Percentiles rank a stretch among this genome's conserved stretches.
These are phyloP conservation scores for Rachycentron canadum DNA, from an alignment of 2,797 vertebrate genomes.

Conservation along the genomic window DNA sequence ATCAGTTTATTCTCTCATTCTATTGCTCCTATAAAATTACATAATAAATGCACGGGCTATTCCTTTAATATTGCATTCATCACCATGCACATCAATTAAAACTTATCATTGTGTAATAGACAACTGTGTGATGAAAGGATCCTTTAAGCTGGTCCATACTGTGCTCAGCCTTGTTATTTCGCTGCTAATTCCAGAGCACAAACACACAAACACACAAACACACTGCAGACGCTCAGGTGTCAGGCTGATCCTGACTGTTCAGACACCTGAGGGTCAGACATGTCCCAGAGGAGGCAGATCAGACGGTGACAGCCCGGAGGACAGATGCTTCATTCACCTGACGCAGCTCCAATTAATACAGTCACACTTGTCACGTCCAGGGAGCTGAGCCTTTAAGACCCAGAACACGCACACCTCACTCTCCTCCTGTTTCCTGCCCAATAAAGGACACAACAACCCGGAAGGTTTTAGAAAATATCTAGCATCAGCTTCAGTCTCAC, in stretches of 20 bases:
- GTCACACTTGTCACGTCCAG: not conserved
- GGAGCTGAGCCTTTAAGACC: not conserved
- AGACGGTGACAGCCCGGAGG: slow-evolving; percentile 22
- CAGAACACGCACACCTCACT: not conserved
- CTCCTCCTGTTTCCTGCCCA: not conserved
- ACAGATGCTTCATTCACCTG: slow-evolving; percentile 27
- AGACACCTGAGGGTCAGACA: slow-evolving; percentile 22
- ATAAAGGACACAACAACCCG: not conserved
- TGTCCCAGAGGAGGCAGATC: slow-evolving; percentile 30
- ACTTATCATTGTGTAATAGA: not conserved
- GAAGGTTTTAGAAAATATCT: not conserved
- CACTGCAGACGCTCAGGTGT: not conserved
- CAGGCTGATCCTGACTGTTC: slow-evolving; percentile 23
- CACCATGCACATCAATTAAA: not conserved
- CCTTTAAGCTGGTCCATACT: too few species aligned
- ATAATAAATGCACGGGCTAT: not conserved
- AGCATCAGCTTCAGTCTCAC: not conserved
- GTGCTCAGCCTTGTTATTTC: too few species aligned
- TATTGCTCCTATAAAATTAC: not conserved
- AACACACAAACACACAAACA: not conserved
- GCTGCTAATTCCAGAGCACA: not conserved
- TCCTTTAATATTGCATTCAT: not conserved
- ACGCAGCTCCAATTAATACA: slow-evolving; percentile 12
- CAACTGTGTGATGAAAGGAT: not conserved
- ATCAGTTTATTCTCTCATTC: not conserved